Base-by-base conservation (phyloP, 1,140 invertebrate genomes). In the Spodoptera litura region DNA sequence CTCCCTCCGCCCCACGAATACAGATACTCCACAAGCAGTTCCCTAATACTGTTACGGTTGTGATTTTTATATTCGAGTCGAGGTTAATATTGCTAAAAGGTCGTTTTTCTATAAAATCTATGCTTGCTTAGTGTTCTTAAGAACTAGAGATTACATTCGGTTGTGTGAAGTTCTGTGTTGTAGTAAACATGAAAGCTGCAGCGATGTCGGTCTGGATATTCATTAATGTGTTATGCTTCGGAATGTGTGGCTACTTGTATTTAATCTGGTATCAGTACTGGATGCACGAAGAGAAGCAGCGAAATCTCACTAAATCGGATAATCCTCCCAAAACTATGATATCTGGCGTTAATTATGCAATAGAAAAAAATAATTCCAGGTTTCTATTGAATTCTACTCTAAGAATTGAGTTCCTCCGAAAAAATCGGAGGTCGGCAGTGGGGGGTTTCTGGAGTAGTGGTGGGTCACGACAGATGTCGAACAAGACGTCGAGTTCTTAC, bases 241-340 rank as follows among this genome's bases (percentile, higher is more conserved):
- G 96, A 12, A 96, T 97, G 95, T 96, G 96, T 81, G 96, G 96
- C 49, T 97, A 97, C 88, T 95, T 97, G 76, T 97, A 97, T 86
- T 88, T 97, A 25, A 95, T 97, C 56, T 97, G 96, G 96, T 96
- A 96, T 0, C 96, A 97, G 83, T 97, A 97, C 82, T 97, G 96
- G 96, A 95, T 95, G 88, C 95, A 95, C 80, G 93, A 95, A 68
- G 95, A 95, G 79, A 94, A 93, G 79, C 93, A 95, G 78, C 91
- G 91, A 74, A 70, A 91, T 81, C 94, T 94, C 84, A 90, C 85
- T 12, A 92, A 93, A 75, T 92, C 90, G 2, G 85, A 79, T 20
- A 88, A 88, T 31, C 78, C 81, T 12, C 87, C 87, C 27, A 86
- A 86, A 35, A 84, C 80, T 15, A 64, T 64, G 10, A 20, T 56